Base-by-base conservation (phyloP, 2,888 invertebrate species). In the Prenolepis imparis region DNA sequence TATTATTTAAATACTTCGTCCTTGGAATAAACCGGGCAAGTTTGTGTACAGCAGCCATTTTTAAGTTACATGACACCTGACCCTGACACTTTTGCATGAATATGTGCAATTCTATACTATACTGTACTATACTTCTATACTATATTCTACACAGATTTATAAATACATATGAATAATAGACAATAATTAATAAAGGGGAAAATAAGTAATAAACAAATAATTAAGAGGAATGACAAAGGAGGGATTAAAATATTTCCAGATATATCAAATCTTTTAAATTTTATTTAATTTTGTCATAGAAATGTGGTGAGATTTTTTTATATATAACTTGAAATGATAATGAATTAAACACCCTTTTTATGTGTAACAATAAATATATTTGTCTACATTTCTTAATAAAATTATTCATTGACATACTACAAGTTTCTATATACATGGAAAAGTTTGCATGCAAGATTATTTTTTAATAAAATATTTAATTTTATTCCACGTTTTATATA, bases 11-110 rank as follows among this genome's bases (percentile, higher is more conserved):
- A 44, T 70, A 48, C 3, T 28, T 48, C 8, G 36, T 15, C 15
- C 21, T 59, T 24, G 59, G 32, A 8, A 24, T 4, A 11, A 80
- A 61, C 18, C 59, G 78, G 36, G 21, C 3, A 9, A 80, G 5
- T n/a, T 72, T 80, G 4, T 32, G 72, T 18, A 44, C 4, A n/a
- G 32, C 32, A 2, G 59, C 44, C 78, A 80, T 80, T 72, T 72
- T 44, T 44, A 70, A 59, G 36, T 80, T 72, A 57, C 11, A 18
- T n/a, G 41, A 3, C 3, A 24, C 9, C 15, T 21, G 15, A 1
- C 36, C 18, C 44, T 61, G 61, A 32, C 61, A 61, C 18, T 28
- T 3, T 48, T 48, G 48, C 44, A 15, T 18, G 18, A 48, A 48
- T 48, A 48, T 48, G 8, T 48, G n/a, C 6, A 48, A 48, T 48